Evolutionary conservation across 1,140 invertebrate genomes (phyloP).

Genomic region (Trichonephila clavata): DNA sequence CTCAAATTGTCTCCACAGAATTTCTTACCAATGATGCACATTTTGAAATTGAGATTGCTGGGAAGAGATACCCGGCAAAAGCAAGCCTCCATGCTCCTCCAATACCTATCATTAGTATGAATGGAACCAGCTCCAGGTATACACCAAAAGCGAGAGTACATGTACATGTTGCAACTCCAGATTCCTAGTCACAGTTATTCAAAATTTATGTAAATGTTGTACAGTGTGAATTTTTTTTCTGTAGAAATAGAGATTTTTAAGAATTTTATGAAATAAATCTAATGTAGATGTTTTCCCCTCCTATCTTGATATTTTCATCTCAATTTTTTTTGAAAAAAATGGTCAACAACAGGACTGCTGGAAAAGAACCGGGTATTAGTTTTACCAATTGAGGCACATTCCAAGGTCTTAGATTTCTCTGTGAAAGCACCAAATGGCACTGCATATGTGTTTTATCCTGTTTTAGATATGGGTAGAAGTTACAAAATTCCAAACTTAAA

Average conservation of each 20-base stretch:
- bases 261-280: no score
- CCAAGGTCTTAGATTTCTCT: no score
- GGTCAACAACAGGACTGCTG: no score
- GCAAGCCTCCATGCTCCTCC: conserved; percentile 84
- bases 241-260: not conserved
- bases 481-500: no score
- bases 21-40: conserved; percentile 90
- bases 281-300: no score
- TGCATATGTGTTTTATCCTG: no score
- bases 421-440: no score
- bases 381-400: no score
- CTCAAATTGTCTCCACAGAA: conserved; percentile 89
- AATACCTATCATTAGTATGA: conserved; percentile 74
- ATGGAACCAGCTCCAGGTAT: conserved; percentile 69
- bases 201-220: conserved; percentile 7
- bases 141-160: conserved; percentile 64
- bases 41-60: conserved; percentile 97
- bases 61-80: conserved; percentile 89
- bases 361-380: no score
- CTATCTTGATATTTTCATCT: no score
- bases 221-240: not conserved
- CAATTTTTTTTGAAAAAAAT: no score
- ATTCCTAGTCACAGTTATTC: not conserved
- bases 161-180: not conserved
- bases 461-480: no score